Base-by-base conservation (phyloP, 2,888 invertebrate species). In the Strigamia crassipes region DNA sequence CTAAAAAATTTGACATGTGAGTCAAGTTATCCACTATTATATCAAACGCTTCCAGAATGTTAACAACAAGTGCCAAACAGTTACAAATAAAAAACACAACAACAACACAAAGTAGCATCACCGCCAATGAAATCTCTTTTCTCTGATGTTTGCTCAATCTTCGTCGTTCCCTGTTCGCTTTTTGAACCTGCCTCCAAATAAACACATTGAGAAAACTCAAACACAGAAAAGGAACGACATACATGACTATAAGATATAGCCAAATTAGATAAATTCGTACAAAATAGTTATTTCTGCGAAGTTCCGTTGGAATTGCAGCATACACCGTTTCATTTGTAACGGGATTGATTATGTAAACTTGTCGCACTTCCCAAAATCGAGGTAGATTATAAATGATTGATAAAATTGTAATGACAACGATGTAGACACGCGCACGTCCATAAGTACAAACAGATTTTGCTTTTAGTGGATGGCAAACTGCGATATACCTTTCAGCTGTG, bases 21-120 rank as follows among this genome's bases (percentile, higher is more conserved):
- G 84, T 84, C 13, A 87, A 84, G 6, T 85, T 84, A 85, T 93
- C 92, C 84, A 91, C 90, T 83, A 91, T 91, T 78, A 90, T 89
- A 83, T 90, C 90, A 86, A 91, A 91, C 86, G 96, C 94, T 88
- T 97, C 94, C 86, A 94, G 91, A 66, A 96, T 92, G 89, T 96
- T 96, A 85, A 93, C 92, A 83, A 95, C 93, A 84, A 96, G 90
- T 1, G 96, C 94, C 82, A 96, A 61, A 18, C 95, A 91, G 90
- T 98, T 97, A 89, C 97, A 96, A 80, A 96, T 90, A 88, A 97
- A 94, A 89, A 98, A 97, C 2, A 97, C 97, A 79, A 96, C 92
- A 61, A 97, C 97, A 13, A 98, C 96, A 86, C 95, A 95, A 61
- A 97, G 91, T 83, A 98, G 90, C 97, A 98, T 98, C 81, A 96